A percentile compares a stretch with the other conserved stretches of the same genome.
phyloP scores from a whole-genome alignment of 2,888 invertebrate species.

The Pemphredon lugubris region DNA sequence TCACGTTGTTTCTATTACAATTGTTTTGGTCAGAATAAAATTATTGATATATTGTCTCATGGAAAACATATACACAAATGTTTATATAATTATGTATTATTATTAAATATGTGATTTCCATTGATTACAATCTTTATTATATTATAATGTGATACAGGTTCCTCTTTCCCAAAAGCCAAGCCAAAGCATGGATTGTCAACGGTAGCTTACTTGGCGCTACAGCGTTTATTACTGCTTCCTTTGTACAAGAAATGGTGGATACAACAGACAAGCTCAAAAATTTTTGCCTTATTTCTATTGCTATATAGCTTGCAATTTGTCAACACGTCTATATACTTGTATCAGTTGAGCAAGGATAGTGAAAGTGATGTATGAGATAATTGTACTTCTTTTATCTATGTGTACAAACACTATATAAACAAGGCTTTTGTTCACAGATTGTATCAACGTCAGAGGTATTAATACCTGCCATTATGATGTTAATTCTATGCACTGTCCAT shows the following conservation, averaged over 20 bases:
- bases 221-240: conserved; percentile 92
- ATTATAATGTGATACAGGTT: conserved; percentile 87
- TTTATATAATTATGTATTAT: too few species aligned
- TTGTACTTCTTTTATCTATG: conserved; percentile 11
- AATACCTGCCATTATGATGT: conserved; percentile 88
- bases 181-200: conserved; percentile 95
- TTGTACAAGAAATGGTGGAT: conserved; percentile 94
- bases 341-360: conserved; percentile 72
- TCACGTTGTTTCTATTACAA: too few species aligned
- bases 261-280: conserved; percentile 90
- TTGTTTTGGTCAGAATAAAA: too few species aligned
- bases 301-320: conserved; percentile 89
- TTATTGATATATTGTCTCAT: too few species aligned
- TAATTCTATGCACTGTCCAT: conserved; percentile 89
- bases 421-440: conserved; percentile 78
- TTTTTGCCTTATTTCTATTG: conserved; percentile 88
- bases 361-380: conserved; percentile 82
- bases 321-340: conserved; percentile 84
- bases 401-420: not conserved
- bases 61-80: too few species aligned
- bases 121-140: too few species aligned
- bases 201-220: conserved; percentile 91
- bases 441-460: conserved; percentile 87
- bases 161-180: conserved; percentile 97
- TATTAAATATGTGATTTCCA: too few species aligned